These are phyloP conservation scores for Atherinomorus stipes DNA, from an alignment of 2,113 vertebrate genomes.

Conservation along the genomic window DNA sequence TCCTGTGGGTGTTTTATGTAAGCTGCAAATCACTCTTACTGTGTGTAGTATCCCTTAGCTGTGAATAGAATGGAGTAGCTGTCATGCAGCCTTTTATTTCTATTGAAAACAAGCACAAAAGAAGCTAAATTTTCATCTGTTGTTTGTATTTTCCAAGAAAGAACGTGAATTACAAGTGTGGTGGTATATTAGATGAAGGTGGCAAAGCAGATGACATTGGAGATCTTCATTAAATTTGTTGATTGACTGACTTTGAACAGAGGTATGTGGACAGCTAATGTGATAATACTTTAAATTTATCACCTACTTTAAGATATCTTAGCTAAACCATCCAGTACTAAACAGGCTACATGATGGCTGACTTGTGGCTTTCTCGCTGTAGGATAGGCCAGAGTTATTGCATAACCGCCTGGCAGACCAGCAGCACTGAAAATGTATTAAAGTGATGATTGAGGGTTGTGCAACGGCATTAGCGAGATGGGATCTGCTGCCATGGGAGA, in stretches of 20 bases:
- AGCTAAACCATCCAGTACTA: constrained; percentile 12
- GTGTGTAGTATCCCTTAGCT: background rate
- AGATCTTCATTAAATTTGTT: constrained; percentile 27
- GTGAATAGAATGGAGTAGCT: background rate
- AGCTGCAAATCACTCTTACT: background rate
- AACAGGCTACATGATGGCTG: constrained; percentile 13
- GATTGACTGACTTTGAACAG: constrained; percentile 17
- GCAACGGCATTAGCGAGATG: constrained; percentile 80
- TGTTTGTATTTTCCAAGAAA: constrained; percentile 28
- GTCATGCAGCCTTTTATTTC: background rate
- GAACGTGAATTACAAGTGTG: constrained; percentile 1
- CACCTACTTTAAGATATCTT: constrained; percentile 12
- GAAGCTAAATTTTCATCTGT: background rate
- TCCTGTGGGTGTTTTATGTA: background rate
- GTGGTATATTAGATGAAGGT: constrained; percentile 15
- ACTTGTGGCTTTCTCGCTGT: constrained; percentile 29
- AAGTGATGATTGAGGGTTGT: constrained; percentile 80
- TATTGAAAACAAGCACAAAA: background rate
- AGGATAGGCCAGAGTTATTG: constrained; percentile 53
- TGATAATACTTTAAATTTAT: constrained; percentile 23
- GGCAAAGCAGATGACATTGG: constrained; percentile 1
- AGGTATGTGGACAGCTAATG: constrained; percentile 19
- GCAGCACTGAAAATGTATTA: constrained; percentile 69
- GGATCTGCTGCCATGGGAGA: constrained; percentile 66
- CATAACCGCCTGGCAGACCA: constrained; percentile 60